Evolutionary conservation across 2,888 invertebrate genomes (phyloP), one percentile per base, ranked within the genome.

Genomic region (Panopea generosa): DNA sequence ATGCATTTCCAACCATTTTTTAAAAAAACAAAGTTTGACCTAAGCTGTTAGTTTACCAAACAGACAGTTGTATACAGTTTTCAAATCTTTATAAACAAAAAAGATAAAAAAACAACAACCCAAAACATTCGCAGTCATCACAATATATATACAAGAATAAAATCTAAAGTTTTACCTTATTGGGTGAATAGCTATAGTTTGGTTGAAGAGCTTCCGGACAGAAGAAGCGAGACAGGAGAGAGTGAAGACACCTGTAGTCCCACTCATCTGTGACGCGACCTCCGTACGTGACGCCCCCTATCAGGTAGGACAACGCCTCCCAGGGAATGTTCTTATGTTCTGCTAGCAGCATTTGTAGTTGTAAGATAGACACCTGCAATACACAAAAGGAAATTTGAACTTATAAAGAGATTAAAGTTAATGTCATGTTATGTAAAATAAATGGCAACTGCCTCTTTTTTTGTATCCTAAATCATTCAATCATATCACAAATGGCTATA

Each of bases 241-340:
- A 85, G 57, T 89, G 88, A 2, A 92, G 84, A 83, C 92, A 92
- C 29, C 92, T 77, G 53, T 92, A 82, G 76, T 92, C 92, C 88
- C 88, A 89, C 70, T 92, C 91, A 75, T 92, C 92, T 22, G 92
- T 92, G 24, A 92, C 92, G 43, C 92, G 86, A 2, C 92, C 92
- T 14, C 92, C 92, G 78, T 91, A 92, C 14, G 90, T 90, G 33
- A 92, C 92, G 61, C 91, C 91, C 29, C 92, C 92, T 57, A 91
- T 91, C 53, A 92, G 83, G 69, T 92, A 92, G 50, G 85, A 86
- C 49, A 92, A 84, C 0, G 92, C 92, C 55, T 88, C 87, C 92
- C 92, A 92, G 0, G 92, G 91, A 22, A 92, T 86, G 16, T 76
- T 80, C 7, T 86, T 84, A 22, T 86, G 87, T 67, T 89, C 89